A percentile compares a stretch with the other conserved stretches of the same genome.
These are phyloP conservation scores for Hiodon tergisus DNA, from an alignment of 2,113 vertebrate species.

Conservation along the genomic window DNA sequence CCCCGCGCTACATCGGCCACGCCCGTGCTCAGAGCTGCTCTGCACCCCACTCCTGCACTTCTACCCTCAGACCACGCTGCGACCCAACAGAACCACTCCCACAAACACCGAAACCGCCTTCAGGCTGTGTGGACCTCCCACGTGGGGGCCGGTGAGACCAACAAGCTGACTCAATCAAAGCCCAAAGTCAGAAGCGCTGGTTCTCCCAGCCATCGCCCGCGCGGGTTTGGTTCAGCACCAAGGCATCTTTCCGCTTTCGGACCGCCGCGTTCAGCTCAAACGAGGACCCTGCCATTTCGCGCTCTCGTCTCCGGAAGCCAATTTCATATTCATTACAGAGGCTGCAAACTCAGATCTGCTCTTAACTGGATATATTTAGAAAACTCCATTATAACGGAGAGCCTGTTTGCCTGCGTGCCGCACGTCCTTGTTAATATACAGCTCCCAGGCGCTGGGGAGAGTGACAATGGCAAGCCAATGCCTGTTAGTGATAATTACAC, in stretches of 20 bases:
- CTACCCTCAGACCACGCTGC: constrained; percentile 16
- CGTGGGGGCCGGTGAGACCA: background rate
- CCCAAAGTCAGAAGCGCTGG: background rate
- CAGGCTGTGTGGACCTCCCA: background rate
- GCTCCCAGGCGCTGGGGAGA: constrained; percentile 10
- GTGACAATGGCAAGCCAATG: constrained; percentile 25
- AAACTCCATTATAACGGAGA: constrained; percentile 18
- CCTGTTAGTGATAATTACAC: constrained; percentile 38
- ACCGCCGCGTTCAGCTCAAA: background rate
- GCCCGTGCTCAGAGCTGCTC: background rate
- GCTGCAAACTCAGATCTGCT: constrained; percentile 21
- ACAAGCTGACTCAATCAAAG: constrained; percentile 5
- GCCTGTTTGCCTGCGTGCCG: background rate
- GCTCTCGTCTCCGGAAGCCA: constrained; percentile 12
- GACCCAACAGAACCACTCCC: background rate
- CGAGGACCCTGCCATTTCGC: background rate
- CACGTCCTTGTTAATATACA: constrained; percentile 19
- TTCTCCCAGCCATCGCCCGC: background rate
- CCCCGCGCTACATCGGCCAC: background rate
- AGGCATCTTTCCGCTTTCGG: background rate
- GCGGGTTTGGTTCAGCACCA: constrained; percentile 1
- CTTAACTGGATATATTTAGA: constrained; percentile 26
- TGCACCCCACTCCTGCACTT: constrained; percentile 33
- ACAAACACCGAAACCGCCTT: background rate
- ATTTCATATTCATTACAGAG: constrained; percentile 21